These are phyloP conservation scores for Nycteola revayana DNA, from an alignment of 2,888 invertebrate genomes.

Conservation along the genomic window DNA sequence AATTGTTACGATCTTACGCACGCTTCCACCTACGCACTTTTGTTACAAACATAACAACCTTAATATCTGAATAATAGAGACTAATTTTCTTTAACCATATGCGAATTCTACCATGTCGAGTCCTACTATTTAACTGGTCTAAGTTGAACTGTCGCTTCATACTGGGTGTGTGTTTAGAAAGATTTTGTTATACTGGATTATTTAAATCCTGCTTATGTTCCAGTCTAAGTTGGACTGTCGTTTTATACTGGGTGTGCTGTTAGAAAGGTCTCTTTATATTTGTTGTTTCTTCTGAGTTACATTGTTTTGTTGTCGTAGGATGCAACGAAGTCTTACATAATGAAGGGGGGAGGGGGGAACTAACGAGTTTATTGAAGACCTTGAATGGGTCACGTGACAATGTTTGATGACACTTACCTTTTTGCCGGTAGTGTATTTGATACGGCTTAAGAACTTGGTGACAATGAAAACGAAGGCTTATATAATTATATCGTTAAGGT, in stretches of 20 bases:
- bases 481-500: too few relatives aligned
- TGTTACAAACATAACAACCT: background rate
- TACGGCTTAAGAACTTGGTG: conserved; percentile 10
- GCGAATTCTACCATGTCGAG: conserved; percentile 6
- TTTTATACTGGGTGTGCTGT: conserved; percentile 5
- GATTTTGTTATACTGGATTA: too few relatives aligned
- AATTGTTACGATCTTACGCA: conserved; percentile 32
- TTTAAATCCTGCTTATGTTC: conserved; percentile 8
- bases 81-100: conserved; percentile 10
- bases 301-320: conserved; percentile 41
- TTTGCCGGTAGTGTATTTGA: conserved; percentile 12
- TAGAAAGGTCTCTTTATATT: conserved; percentile 6
- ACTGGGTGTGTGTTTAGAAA: conserved; percentile 4
- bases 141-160: conserved; percentile 5
- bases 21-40: conserved; percentile 23
- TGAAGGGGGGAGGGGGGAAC: conserved; percentile 22
- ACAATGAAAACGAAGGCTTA: conserved; percentile 14
- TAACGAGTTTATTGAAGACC: conserved; percentile 42
- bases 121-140: conserved; percentile 7
- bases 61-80: conserved; percentile 10
- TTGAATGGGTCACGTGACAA: conserved; percentile 33
- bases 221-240: conserved; percentile 4
- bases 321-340: conserved; percentile 39
- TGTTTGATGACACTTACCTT: conserved; percentile 17
- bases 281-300: conserved; percentile 27